Base-by-base conservation (phyloP, 2,113 vertebrate genomes). In the Notiomystis cincta region DNA sequence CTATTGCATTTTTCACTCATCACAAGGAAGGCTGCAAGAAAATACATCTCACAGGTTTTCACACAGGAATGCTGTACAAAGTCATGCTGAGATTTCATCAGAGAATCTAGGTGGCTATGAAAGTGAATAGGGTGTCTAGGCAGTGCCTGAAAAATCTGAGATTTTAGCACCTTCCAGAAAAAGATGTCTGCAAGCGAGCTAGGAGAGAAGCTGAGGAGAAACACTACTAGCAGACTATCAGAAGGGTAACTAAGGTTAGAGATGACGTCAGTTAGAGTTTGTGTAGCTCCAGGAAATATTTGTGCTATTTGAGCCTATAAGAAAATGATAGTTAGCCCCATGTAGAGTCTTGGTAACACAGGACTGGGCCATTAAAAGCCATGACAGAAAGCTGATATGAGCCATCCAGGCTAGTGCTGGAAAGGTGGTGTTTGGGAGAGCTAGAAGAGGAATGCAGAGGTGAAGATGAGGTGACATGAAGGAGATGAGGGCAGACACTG, bases 81-180 rank as follows among this genome's bases (percentile, higher is more conserved):
- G 42, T 40, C 66, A 30, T 31, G 27, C 40, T 37, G 73, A 50
- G 61, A 30, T 71, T 70, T 92, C 61, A n/a, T 37, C 16, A 2
- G 66, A 76, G 30, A 57, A 69, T 72, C 45, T 50, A 21, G 37
- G 25, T 51, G 38, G 18, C 81, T 78, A 1, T 67, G 64, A 14
- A 1, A 53, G 75, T 66, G 44, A 76, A 51, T 23, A 27, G 57
- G 42, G 70, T 84, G 62, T 15, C 53, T 75, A 6, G 67, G 60
- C 45, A 61, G 21, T 48, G 70, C 78, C 84, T 87, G 81, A 85
- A 45, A 88, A 77, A 60, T 84, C 4, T 0, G 4, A 87, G 37
- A 91, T 82, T 82, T 96, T 69, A 65, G 31, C 78, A 65, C 79
- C 53, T 95, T 95, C 62, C 54, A 72, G 57, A 93, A 95, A 84